Conservation (phyloP, 2,888 invertebrate genomes). For the Drosophila lutescens region DNA sequence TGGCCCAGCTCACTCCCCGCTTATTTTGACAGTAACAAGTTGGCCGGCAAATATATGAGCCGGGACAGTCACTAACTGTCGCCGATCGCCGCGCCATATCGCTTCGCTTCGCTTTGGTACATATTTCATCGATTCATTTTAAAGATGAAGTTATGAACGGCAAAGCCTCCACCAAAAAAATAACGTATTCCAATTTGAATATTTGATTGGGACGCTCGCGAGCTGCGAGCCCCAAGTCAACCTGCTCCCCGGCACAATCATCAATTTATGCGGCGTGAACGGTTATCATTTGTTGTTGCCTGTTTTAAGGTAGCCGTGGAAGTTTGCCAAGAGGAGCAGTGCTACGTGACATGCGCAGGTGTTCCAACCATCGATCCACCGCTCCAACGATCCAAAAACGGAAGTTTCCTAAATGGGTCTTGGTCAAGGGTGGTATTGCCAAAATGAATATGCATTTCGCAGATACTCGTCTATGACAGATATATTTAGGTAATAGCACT, state of each 20-base stretch:
- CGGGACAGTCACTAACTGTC: slow-evolving; percentile 56
- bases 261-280: slow-evolving; percentile 80
- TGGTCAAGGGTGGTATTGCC: slow-evolving; percentile 62
- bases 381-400: slow-evolving; percentile 37
- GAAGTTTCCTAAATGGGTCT: slow-evolving; percentile 61
- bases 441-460: slow-evolving; percentile 1
- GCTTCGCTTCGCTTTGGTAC: slow-evolving; percentile 62
- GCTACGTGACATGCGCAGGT: slow-evolving; percentile 73
- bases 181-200: slow-evolving; percentile 69
- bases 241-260: slow-evolving; percentile 65
- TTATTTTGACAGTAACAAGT: slow-evolving; percentile 82
- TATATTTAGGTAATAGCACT: too few relatives aligned
- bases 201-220: slow-evolving; percentile 71
- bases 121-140: slow-evolving; percentile 82
- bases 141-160: slow-evolving; percentile 79
- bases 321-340: slow-evolving; percentile 25
- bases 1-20: slow-evolving; percentile 16
- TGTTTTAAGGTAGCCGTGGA: slow-evolving; percentile 36
- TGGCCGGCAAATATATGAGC: slow-evolving; percentile 70
- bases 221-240: slow-evolving; percentile 11
- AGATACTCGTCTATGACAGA: too few relatives aligned
- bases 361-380: slow-evolving; percentile 52
- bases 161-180: slow-evolving; percentile 44
- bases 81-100: slow-evolving; percentile 32
- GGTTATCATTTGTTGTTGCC: slow-evolving; percentile 57